A percentile compares a stretch with the other conserved stretches of the same genome.
Evolutionary conservation across 2,797 vertebrate genomes (phyloP).

Genomic region (Notoglanidium macrostoma): DNA sequence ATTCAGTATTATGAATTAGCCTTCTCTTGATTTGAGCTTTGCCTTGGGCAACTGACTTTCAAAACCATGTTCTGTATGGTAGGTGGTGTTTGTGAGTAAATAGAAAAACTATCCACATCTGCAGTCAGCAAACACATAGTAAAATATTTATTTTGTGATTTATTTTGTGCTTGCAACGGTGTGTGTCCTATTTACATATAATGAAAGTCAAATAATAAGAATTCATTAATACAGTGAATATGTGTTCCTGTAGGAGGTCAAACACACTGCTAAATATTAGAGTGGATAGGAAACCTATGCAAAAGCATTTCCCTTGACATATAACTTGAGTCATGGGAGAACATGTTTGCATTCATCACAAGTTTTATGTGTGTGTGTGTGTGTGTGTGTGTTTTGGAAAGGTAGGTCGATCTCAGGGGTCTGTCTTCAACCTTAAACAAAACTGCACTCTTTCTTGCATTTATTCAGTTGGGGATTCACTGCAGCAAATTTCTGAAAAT

Average conservation of each 20-base stretch:
- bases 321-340: slow-evolving; percentile 7
- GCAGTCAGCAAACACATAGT: slow-evolving; percentile 29
- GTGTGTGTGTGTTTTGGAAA: slow-evolving; percentile 19
- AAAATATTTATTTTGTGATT: slow-evolving; percentile 44
- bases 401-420: slow-evolving; percentile 14
- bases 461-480: slow-evolving; percentile 19
- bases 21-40: slow-evolving; percentile 15
- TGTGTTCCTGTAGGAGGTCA: slow-evolving; percentile 44
- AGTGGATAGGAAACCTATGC: slow-evolving; percentile 36
- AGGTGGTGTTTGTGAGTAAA: not conserved
- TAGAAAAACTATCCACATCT: slow-evolving; percentile 8
- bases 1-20: not conserved
- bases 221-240: slow-evolving; percentile 51
- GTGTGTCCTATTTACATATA: slow-evolving; percentile 53
- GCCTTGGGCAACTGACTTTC: slow-evolving; percentile 16
- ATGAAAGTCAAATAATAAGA: slow-evolving; percentile 57
- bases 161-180: slow-evolving; percentile 37
- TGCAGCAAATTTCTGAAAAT: slow-evolving; percentile 13
- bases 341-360: slow-evolving; percentile 26
- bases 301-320: slow-evolving; percentile 44
- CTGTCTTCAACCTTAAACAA: slow-evolving; percentile 27
- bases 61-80: slow-evolving; percentile 8
- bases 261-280: slow-evolving; percentile 41
- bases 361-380: not conserved
- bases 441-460: slow-evolving; percentile 6